Evolutionary conservation across 2,888 invertebrate species (phyloP), one percentile per base, ranked within the genome.

Genomic region (Epirrhoe tristata): DNA sequence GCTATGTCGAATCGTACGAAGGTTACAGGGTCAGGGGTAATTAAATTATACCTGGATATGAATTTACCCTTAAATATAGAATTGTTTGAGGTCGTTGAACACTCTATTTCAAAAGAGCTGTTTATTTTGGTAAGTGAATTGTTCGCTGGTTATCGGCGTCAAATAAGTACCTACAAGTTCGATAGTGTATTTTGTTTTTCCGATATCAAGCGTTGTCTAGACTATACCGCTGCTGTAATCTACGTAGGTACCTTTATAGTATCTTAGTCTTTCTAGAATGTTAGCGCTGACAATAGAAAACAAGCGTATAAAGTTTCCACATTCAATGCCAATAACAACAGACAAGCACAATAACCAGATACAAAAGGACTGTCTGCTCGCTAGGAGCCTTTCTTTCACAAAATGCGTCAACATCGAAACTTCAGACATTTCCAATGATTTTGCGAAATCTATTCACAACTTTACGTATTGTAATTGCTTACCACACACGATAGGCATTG

Each of bases 361-460:
- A 61, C 39, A 61, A 50, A 58, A 61, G 54, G 48, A 24, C 58
- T 65, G 62, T 58, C 56, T 43, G 61, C 46, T 31, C 16, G 12
- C 31, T 24, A 57, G 58, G 53, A 53, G 57, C 58, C 43, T 56
- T 58, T 63, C 59, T 63, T 55, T 68, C n/a, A 51, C 52, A 58
- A 53, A 65, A 66, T 56, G 50, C 48, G 48, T 58, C 58, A 58
- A 60, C 59, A 53, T 66, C 69, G 16, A 60, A 66, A 69, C 65
- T 66, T 63, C n/a, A 57, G 58, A 43, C 56, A 56, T 59, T 59
- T 43, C 56, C 31, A 60, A 24, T 43, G 14, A 60, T 58, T 61
- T 59, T 63, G 56, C 46, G 39, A 50, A 58, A 57, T 43, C 63
- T 61, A 67, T 67, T 67, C 60, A 63, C 17, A 57, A 63, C 50